Conservation (phyloP, 2,888 invertebrate species). For the Amiota minor region DNA sequence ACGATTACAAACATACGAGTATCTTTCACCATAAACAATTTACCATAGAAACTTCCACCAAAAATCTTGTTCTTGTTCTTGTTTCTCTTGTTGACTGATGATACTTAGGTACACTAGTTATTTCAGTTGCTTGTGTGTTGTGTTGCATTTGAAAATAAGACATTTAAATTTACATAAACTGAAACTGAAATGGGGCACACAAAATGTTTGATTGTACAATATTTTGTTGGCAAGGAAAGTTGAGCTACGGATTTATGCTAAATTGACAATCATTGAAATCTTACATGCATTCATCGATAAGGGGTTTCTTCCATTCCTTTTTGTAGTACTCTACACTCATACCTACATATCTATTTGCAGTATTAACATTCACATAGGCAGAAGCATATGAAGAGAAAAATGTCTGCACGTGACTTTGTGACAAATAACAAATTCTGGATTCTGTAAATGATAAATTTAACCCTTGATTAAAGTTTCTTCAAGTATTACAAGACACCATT, state of each 20-base stretch:
- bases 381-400: slow-evolving; percentile 46
- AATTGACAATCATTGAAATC: neutral
- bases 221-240: neutral
- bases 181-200: neutral
- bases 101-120: too few species aligned
- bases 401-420: slow-evolving; percentile 56
- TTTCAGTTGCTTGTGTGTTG: neutral
- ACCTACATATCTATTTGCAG: slow-evolving; percentile 10
- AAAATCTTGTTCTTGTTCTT: slow-evolving; percentile 12
- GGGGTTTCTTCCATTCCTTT: slow-evolving; percentile 35
- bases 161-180: slow-evolving; percentile 15
- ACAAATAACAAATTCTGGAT: too few species aligned
- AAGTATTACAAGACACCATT: too few species aligned
- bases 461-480: neutral
- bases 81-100: neutral
- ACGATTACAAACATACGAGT: too few species aligned
- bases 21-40: slow-evolving; percentile 58
- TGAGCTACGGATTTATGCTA: slow-evolving; percentile 20
- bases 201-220: neutral
- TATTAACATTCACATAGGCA: too few species aligned
- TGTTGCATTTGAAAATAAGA: slow-evolving; percentile 11
- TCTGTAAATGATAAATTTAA: slow-evolving; percentile 19
- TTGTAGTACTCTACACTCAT: slow-evolving; percentile 33
- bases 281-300: neutral
- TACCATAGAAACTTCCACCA: slow-evolving; percentile 17